phyloP scores from a whole-genome alignment of 2,888 invertebrate species.

The Scaptomyza polygonia region DNA sequence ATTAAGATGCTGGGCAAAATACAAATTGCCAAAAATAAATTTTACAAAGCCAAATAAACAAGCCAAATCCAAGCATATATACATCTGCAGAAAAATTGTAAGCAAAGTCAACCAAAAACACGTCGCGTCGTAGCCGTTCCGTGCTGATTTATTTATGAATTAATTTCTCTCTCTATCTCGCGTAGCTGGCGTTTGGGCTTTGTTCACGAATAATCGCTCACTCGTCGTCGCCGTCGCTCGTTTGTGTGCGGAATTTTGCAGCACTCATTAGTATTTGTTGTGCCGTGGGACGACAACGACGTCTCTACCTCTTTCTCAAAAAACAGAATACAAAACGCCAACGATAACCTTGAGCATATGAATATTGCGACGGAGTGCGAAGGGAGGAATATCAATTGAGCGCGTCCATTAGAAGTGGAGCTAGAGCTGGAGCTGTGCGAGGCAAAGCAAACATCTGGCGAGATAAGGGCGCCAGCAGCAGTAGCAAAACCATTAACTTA shows the following conservation, averaged over 20 bases:
- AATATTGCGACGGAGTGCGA: slow-evolving; percentile 27
- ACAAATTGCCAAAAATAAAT: slow-evolving; percentile 50
- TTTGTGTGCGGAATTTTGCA: slow-evolving; percentile 67
- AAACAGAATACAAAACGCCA: slow-evolving; percentile 15
- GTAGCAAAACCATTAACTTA: slow-evolving; percentile 15
- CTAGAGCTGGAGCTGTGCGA: slow-evolving; percentile 34
- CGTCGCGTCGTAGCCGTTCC: slow-evolving; percentile 50
- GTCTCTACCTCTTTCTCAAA: slow-evolving; percentile 44
- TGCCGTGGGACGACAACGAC: slow-evolving; percentile 66
- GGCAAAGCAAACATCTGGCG: slow-evolving; percentile 70
- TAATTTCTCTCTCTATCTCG: slow-evolving; percentile 69
- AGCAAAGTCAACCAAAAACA: slow-evolving; percentile 53
- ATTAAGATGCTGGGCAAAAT: slow-evolving; percentile 39
- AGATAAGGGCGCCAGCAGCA: slow-evolving; percentile 63
- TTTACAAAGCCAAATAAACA: slow-evolving; percentile 49
- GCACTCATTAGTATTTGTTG: slow-evolving; percentile 62
- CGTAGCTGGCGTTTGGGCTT: slow-evolving; percentile 52
- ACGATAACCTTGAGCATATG: slow-evolving; percentile 63
- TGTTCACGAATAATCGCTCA: slow-evolving; percentile 55
- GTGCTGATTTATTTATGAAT: slow-evolving; percentile 76
- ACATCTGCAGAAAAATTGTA: slow-evolving; percentile 45
- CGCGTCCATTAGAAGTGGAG: slow-evolving; percentile 41
- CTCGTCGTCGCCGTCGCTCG: slow-evolving; percentile 21
- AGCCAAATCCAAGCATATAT: slow-evolving; percentile 37
- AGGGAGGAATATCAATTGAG: slow-evolving; percentile 35